phyloP scores from a whole-genome alignment of 2,888 invertebrate genomes.

The Napeogenes sylphis region DNA sequence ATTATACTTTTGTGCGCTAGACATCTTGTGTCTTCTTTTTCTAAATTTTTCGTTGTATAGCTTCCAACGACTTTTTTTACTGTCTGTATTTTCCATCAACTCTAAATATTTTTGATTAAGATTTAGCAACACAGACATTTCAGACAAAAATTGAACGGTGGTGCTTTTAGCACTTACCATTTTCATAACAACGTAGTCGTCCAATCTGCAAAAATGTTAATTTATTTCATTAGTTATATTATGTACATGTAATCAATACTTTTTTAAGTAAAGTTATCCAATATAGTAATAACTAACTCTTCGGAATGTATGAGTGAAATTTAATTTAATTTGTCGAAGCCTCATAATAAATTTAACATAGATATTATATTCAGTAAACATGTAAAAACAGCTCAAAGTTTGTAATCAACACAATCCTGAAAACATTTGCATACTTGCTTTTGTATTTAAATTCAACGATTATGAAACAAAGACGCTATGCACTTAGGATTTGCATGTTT shows the following conservation, averaged over 20 bases:
- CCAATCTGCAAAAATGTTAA: slow-evolving; percentile 13
- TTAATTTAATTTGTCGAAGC: no score
- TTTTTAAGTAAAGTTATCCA: no score
- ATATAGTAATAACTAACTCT: no score
- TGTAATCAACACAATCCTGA: slow-evolving; percentile 16
- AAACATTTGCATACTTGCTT: slow-evolving; percentile 13
- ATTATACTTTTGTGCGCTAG: neutral
- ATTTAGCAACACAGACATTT: no score
- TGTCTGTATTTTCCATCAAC: no score
- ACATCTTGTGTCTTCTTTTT: neutral
- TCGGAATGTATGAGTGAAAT: no score
- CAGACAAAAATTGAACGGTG: no score
- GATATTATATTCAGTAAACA: neutral
- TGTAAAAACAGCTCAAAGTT: slow-evolving; percentile 4
- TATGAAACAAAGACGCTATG: slow-evolving; percentile 21
- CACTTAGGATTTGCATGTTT: slow-evolving; percentile 14
- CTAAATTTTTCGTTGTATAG: neutral
- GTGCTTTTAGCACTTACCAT: slow-evolving; percentile 5
- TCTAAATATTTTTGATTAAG: no score
- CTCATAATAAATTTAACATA: no score
- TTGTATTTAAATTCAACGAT: slow-evolving; percentile 20
- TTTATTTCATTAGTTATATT: no score
- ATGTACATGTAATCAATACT: no score
- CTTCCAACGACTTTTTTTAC: neutral
- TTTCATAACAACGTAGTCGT: slow-evolving; percentile 15